A percentile compares a stretch with the other conserved stretches of the same genome.
These are phyloP conservation scores for Castor canadensis DNA, from an alignment of 2,113 vertebrate species.

Conservation along the genomic window DNA sequence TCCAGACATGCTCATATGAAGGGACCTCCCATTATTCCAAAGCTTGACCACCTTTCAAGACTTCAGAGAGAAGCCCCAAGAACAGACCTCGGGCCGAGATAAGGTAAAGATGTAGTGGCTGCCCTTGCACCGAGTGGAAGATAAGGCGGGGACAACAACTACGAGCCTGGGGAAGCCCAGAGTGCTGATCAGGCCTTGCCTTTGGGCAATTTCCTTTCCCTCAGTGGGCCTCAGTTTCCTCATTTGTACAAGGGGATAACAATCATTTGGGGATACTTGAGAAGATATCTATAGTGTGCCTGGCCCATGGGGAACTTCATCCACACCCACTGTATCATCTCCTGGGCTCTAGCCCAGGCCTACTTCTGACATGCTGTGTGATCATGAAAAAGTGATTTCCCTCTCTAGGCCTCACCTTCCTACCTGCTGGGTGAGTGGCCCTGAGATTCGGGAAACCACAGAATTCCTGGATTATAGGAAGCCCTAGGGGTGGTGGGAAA, in stretches of 20 bases:
- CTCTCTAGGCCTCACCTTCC: background rate
- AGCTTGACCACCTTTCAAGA: background rate
- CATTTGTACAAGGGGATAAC: background rate
- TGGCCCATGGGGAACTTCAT: background rate
- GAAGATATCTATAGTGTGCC: fast-evolving
- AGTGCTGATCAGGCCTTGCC: background rate
- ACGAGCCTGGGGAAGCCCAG: background rate
- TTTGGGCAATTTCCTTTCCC: too few relatives aligned
- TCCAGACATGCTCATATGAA: background rate
- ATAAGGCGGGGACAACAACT: background rate
- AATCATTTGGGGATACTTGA: background rate
- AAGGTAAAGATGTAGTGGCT: too few relatives aligned
- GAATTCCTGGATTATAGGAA: background rate
- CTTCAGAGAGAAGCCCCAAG: background rate
- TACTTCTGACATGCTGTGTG: background rate
- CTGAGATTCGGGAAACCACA: background rate
- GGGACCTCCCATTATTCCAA: background rate
- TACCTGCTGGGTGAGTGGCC: background rate
- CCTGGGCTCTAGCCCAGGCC: background rate
- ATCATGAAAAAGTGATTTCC: background rate
- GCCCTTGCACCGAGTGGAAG: fast-evolving
- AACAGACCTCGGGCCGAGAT: background rate
- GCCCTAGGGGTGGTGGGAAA: background rate
- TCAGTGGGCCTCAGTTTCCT: background rate
- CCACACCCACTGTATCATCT: background rate